Evolutionary conservation across 2,113 vertebrate genomes (phyloP), one percentile per base, ranked within the genome.

Genomic region (Pygoscelis adeliae): DNA sequence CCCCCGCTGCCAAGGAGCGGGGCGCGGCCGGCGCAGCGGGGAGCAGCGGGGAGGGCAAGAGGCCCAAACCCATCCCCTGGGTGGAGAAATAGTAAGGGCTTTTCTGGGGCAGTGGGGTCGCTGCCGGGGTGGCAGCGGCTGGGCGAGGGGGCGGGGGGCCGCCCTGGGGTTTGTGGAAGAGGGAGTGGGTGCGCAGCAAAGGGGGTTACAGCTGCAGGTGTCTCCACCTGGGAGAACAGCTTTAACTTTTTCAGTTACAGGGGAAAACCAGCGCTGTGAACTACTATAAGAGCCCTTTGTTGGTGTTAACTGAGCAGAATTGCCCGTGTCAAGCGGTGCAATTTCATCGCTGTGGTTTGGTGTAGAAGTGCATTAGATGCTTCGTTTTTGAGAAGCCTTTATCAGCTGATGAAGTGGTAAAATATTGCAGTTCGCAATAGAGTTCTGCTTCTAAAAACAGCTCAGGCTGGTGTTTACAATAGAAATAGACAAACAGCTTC

Each of bases 71-170:
- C 17, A 61, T 99, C 25, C 99, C 99, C 3, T 99, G 99, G 99
- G 99, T 99, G 71, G 99, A 99, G 96, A 99, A 99, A 98, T 99
- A 99, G 99, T 99, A 99, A 98, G 99, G 96, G 52, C 6, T 36
- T 4, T 70, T 56, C 16, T 46, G 32, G 66, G 58, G 29, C 30
- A 1, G 34, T 6, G 62, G n/a, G 63, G 22, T 11, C 6, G 23
- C 30, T 8, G 78, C 12, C 4, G 0, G 15, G 55, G 42, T 15
- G 55, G 32, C 16, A 2, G 56, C 6, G 36, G 12, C 10, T 19
- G 36, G 15, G 13, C 4, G 27, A 3, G 18, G 26, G n/a, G 21
- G 32, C 12, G 9, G 17, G 7, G 5, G n/a, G n/a, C n/a, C n/a
- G n/a, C n/a, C n/a, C n/a, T n/a, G n/a, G n/a, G 7, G 2, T 5